A percentile compares a stretch with the other conserved stretches of the same genome.
These are phyloP conservation scores for Zaprionus africanus DNA, from an alignment of 1,140 invertebrate genomes.

Conservation along the genomic window DNA sequence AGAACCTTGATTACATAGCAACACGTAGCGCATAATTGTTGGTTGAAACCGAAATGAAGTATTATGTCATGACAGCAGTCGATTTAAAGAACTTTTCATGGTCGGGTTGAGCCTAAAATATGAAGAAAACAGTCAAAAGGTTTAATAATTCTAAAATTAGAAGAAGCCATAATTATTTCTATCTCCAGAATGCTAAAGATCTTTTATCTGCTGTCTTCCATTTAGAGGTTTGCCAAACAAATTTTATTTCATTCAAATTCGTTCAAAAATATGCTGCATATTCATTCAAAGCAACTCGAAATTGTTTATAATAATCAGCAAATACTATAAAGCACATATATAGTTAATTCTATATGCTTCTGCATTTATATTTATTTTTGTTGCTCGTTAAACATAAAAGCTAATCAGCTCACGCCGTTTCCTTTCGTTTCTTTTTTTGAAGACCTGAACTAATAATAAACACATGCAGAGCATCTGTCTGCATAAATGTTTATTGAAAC, in stretches of 20 bases:
- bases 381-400: constrained; percentile 48
- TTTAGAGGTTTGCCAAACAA: neutral
- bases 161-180: neutral
- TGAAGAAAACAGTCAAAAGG: neutral
- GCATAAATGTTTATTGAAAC: constrained; percentile 70
- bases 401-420: constrained; percentile 42
- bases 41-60: neutral
- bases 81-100: neutral
- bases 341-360: neutral
- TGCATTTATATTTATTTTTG: constrained; percentile 30
- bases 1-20: constrained; percentile 6
- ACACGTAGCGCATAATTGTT: neutral
- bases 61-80: neutral
- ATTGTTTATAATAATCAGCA: constrained; percentile 2
- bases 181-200: neutral
- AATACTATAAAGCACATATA: neutral
- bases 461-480: constrained; percentile 42
- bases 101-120: neutral
- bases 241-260: neutral
- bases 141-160: neutral
- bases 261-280: neutral
- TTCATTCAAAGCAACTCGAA: constrained; percentile 5
- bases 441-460: constrained; percentile 45
- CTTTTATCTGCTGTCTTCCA: neutral
- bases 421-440: constrained; percentile 14